Conservation (phyloP, 2,888 invertebrate species). For the Drosophila austrosaltans region DNA sequence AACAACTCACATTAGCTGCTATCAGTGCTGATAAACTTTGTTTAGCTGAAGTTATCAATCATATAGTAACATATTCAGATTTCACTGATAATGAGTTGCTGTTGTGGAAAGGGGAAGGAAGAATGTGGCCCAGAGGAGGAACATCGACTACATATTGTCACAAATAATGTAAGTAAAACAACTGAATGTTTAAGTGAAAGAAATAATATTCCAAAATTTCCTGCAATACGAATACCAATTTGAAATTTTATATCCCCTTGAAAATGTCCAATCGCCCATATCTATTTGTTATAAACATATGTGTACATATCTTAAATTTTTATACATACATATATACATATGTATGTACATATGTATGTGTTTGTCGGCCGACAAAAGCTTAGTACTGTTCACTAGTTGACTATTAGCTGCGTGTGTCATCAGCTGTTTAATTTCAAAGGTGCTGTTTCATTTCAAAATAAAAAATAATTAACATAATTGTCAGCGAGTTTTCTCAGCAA, state of each 20-base stretch:
- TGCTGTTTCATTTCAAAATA: neutral
- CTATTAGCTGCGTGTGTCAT: conserved; percentile 20
- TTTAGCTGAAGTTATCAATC: neutral
- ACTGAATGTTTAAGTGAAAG: too few species aligned
- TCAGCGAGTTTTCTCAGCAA: neutral
- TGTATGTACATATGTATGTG: neutral
- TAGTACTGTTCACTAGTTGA: conserved; percentile 18
- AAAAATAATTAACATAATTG: conserved; percentile 1
- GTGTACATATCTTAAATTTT: too few species aligned
- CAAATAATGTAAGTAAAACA: conserved; percentile 50
- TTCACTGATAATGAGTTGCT: conserved; percentile 48
- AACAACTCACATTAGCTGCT: conserved; percentile 7
- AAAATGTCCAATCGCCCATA: neutral
- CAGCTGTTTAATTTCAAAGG: conserved; percentile 17
- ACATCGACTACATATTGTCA: conserved; percentile 21
- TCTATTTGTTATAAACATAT: neutral
- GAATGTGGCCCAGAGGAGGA: conserved; percentile 28
- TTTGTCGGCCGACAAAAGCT: conserved; percentile 3
- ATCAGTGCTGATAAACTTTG: conserved; percentile 8
- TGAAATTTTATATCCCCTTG: neutral
- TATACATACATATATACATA: neutral
- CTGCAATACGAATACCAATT: neutral
- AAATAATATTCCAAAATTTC: too few species aligned
- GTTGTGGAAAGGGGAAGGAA: conserved; percentile 53
- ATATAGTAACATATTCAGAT: neutral